Evolutionary conservation across 2,888 invertebrate genomes (phyloP).

Genomic region (Cheilosia vernalis): DNA sequence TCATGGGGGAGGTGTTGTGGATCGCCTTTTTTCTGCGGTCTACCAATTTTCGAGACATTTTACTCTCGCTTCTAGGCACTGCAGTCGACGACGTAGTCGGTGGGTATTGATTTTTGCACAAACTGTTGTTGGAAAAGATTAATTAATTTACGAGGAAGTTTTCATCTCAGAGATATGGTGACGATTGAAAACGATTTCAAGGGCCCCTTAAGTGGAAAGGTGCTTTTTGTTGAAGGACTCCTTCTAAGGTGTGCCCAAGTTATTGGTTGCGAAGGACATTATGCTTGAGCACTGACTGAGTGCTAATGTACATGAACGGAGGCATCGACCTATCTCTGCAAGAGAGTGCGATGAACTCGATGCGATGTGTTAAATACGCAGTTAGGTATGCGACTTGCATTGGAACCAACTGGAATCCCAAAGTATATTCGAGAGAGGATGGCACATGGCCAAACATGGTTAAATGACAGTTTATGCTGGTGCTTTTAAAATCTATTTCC

Average conservation of each 20-base stretch:
- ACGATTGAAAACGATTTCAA: background rate
- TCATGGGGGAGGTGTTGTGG: slow-evolving; percentile 4
- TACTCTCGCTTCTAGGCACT: slow-evolving; percentile 74
- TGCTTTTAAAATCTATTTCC: too few relatives aligned
- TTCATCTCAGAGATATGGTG: background rate
- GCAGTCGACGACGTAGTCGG: slow-evolving; percentile 31
- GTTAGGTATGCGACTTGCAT: too few relatives aligned
- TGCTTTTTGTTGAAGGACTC: background rate
- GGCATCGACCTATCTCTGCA: too few relatives aligned
- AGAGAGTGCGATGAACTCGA: too few relatives aligned
- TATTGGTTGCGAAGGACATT: background rate
- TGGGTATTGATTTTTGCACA: slow-evolving; percentile 55
- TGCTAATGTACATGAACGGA: too few relatives aligned
- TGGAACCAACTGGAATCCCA: too few relatives aligned
- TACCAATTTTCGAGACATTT: slow-evolving; percentile 63
- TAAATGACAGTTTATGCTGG: too few relatives aligned
- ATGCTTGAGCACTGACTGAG: background rate
- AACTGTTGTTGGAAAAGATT: slow-evolving; percentile 16
- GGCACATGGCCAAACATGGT: too few relatives aligned
- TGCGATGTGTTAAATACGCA: too few relatives aligned
- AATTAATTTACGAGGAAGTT: slow-evolving; percentile 23
- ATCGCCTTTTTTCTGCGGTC: slow-evolving; percentile 6
- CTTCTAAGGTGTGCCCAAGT: slow-evolving; percentile 2
- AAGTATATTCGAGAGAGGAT: too few relatives aligned
- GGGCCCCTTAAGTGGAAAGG: background rate